phyloP scores from a whole-genome alignment of 1,140 invertebrate species.

The Rhynchophorus ferrugineus region DNA sequence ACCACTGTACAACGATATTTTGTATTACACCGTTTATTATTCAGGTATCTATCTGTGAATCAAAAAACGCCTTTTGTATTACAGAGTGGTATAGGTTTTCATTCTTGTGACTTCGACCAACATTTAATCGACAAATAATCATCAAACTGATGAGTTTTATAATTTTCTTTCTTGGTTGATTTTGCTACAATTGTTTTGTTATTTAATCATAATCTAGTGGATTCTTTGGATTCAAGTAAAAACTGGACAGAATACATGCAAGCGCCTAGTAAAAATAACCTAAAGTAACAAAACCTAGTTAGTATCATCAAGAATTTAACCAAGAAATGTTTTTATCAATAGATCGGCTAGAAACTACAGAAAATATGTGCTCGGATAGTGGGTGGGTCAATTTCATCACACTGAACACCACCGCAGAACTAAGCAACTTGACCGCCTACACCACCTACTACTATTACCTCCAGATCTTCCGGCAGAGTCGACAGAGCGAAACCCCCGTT shows the following conservation, averaged over 20 bases:
- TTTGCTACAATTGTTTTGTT: too few species aligned
- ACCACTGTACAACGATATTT: constrained; percentile 55
- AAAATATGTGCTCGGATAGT: constrained; percentile 48
- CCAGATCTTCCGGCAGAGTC: constrained; percentile 44
- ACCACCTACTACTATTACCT: constrained; percentile 64
- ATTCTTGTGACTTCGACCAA: too few species aligned
- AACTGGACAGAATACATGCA: too few species aligned
- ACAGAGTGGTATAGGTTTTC: too few species aligned
- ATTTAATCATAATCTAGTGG: too few species aligned
- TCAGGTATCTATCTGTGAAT: constrained; percentile 42
- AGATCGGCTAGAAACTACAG: background rate
- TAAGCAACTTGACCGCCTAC: constrained; percentile 51
- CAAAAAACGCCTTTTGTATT: background rate
- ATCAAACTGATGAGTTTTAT: background rate
- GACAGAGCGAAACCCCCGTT: constrained; percentile 35
- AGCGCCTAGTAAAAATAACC: too few species aligned
- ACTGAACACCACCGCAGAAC: constrained; percentile 13
- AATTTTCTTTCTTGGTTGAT: background rate
- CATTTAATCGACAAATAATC: too few species aligned
- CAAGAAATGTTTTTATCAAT: background rate
- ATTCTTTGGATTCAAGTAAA: too few species aligned
- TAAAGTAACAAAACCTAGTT: too few species aligned
- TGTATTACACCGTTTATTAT: constrained; percentile 79
- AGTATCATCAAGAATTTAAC: too few species aligned
- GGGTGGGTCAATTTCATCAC: constrained; percentile 35